Evolutionary conservation across 1,140 invertebrate species (phyloP).

Genomic region (Diabrotica virgifera): DNA sequence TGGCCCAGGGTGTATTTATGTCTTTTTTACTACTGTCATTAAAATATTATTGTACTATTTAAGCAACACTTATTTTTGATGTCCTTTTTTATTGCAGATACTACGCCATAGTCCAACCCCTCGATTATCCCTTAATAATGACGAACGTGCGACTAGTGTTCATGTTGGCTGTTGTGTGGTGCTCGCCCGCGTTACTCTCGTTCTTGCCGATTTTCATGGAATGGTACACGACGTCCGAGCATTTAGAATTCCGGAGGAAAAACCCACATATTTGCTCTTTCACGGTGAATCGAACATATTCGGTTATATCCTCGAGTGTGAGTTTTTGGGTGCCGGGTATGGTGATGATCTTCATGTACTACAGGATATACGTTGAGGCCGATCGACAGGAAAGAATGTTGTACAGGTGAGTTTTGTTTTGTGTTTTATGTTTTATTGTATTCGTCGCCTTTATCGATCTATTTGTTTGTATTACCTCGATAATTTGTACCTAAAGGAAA

Average conservation of each 20-base stretch:
- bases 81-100: conserved; percentile 50
- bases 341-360: conserved; percentile 94
- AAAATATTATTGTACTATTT: too few species aligned
- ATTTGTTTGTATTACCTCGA: too few species aligned
- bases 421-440: too few species aligned
- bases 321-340: conserved; percentile 95
- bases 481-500: too few species aligned
- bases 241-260: conserved; percentile 65
- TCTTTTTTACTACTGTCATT: too few species aligned
- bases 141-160: conserved; percentile 71
- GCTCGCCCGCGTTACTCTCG: conserved; percentile 86
- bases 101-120: conserved; percentile 84
- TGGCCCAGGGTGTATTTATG: too few species aligned
- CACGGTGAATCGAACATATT: conserved; percentile 85
- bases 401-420: conserved; percentile 63
- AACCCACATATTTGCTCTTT: conserved; percentile 81
- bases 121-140: conserved; percentile 88
- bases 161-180: conserved; percentile 87
- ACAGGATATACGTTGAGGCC: conserved; percentile 88
- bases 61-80: too few species aligned
- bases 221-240: conserved; percentile 85
- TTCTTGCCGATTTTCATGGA: conserved; percentile 94
- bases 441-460: too few species aligned
- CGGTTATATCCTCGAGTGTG: conserved; percentile 85
- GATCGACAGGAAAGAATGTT: conserved; percentile 88